Evolutionary conservation across 2,888 invertebrate species (phyloP), one percentile per base, ranked within the genome.

Genomic region (Crocallis elinguaria): DNA sequence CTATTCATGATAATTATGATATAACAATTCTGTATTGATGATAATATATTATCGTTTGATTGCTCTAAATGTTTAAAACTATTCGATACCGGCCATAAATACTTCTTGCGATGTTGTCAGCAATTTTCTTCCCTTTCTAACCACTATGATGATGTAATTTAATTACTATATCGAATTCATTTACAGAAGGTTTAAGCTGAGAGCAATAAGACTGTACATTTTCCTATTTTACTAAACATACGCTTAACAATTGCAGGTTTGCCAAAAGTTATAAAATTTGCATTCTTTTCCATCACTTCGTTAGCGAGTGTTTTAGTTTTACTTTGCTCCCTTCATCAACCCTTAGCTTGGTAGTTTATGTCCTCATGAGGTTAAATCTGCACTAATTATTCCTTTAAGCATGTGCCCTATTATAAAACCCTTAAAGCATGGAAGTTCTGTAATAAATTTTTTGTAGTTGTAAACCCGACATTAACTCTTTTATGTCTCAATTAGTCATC

Each of bases 201-300:
- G 60, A 66, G 64, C 62, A 49, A 60, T 72, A 73, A 57, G 62
- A 67, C 64, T 62, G 65, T 64, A 67, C n/a, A n/a, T n/a, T n/a
- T 68, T 55, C 51, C 55, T 67, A 58, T 60, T 53, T 57, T 58
- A 57, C 41, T 49, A 66, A 64, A 62, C 59, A 71, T 76, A 81
- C 83, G 80, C 88, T 90, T 90, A 90, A 90, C 90, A 90, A 90
- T 90, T 90, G 90, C 89, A 90, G 88, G 89, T 89, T 90, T 90
- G 90, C 90, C 90, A 89, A 85, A 79, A 84, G 88, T 90, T 88
- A 69, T 86, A 88, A 90, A 90, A 89, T 90, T 90, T 79, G 90
- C 90, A 89, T 89, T 90, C 85, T 89, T 90, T 89, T 89, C 87
- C 87, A 79, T 79, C 72, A 80, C 76, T 81, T 77, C 67, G 62